phyloP scores from a whole-genome alignment of 2,113 vertebrate species.

The Neolamprologus kungweensis region DNA sequence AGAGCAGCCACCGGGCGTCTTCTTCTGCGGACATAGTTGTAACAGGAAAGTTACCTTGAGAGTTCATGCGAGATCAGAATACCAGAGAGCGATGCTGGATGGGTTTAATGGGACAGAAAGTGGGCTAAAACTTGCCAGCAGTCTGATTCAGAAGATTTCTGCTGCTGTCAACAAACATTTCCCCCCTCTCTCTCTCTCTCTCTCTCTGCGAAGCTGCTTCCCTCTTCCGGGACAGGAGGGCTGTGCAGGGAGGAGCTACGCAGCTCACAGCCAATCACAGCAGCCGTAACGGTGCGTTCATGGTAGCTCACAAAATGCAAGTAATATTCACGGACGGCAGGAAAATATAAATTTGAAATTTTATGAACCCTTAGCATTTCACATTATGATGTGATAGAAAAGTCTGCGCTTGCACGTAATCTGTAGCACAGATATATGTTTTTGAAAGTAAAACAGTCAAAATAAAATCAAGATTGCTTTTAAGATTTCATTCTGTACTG shows the following conservation, averaged over 20 bases:
- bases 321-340: not conserved
- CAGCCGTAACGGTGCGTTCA: not conserved
- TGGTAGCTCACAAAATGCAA: not conserved
- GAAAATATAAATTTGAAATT: not conserved
- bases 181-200: not conserved
- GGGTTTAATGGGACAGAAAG: not conserved
- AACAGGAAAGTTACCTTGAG: not conserved
- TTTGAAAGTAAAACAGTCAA: not conserved
- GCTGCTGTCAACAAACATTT: slow-evolving; percentile 24
- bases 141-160: not conserved
- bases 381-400: not conserved
- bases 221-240: slow-evolving; percentile 34
- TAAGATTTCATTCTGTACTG: not conserved
- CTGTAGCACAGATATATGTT: not conserved
- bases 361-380: not conserved
- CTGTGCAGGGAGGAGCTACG: not conserved
- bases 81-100: not conserved
- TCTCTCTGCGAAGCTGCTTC: not conserved
- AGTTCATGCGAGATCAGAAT: not conserved
- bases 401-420: not conserved
- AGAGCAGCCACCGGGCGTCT: not conserved
- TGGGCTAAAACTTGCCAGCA: not conserved
- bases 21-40: not conserved
- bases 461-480: not conserved
- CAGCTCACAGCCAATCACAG: slow-evolving; percentile 28